These are phyloP conservation scores for Tauraco erythrolophus DNA, from an alignment of 2,113 vertebrate genomes.

Conservation along the genomic window DNA sequence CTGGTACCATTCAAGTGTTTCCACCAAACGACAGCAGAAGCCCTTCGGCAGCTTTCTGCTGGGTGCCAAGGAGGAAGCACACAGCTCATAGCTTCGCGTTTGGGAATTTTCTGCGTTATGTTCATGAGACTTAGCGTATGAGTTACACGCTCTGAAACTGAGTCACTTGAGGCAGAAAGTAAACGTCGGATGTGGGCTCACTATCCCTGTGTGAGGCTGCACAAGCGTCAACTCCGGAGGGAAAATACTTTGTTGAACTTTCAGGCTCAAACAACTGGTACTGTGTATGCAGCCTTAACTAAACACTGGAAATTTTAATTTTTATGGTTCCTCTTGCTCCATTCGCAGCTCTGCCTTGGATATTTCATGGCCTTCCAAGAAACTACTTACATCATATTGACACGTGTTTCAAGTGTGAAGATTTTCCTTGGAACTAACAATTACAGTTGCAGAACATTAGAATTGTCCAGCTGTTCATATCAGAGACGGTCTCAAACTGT, in stretches of 20 bases:
- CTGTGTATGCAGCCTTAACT: neutral
- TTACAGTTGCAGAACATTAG: neutral
- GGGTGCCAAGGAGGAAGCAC: neutral
- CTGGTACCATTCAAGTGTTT: neutral
- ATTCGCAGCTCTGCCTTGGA: neutral
- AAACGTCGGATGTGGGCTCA: conserved; percentile 39
- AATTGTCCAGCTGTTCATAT: neutral
- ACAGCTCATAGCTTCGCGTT: neutral
- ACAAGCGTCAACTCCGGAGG: neutral
- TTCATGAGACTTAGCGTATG: neutral
- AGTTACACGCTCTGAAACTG: neutral
- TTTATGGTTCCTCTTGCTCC: neutral
- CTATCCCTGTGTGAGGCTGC: neutral
- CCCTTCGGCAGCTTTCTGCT: neutral
- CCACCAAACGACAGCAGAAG: neutral
- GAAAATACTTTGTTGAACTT: neutral
- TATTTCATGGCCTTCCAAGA: neutral
- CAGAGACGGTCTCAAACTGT: neutral
- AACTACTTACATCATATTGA: neutral
- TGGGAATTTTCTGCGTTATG: neutral
- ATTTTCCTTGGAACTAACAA: neutral
- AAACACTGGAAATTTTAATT: neutral
- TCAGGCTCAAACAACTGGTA: neutral
- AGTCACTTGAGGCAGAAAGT: conserved; percentile 34
- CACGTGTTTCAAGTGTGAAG: neutral